A percentile compares a stretch with the other conserved stretches of the same genome.
phyloP scores from a whole-genome alignment of 2,797 vertebrate species.

The Knipowitschia caucasica region DNA sequence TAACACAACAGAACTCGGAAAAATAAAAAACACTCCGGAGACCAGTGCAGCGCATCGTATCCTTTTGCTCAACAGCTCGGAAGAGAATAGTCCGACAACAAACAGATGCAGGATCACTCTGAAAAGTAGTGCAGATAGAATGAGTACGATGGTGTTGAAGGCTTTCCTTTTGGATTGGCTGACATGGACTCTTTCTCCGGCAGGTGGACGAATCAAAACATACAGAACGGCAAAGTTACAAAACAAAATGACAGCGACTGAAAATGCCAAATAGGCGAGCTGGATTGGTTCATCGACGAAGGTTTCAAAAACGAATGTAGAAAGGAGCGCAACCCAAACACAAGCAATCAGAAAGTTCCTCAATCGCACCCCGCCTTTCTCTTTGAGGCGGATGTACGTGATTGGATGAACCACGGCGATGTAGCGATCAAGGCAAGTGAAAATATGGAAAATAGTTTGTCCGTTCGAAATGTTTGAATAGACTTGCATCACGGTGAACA shows the following conservation, averaged over 20 bases:
- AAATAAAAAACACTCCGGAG: background rate
- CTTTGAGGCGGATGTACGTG: slow-evolving; percentile 19
- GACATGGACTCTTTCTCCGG: background rate
- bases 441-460: slow-evolving; percentile 10
- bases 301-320: too few species aligned
- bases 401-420: slow-evolving; percentile 16
- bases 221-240: background rate
- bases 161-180: slow-evolving; percentile 1
- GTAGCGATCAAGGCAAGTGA: slow-evolving; percentile 23
- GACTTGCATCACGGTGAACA: background rate
- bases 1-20: background rate
- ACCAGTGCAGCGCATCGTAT: background rate
- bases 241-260: background rate
- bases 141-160: background rate
- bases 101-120: background rate
- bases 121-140: background rate
- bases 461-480: background rate
- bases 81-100: background rate
- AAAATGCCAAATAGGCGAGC: background rate
- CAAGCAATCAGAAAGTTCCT: slow-evolving; percentile 4
- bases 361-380: background rate
- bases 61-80: background rate
- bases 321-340: slow-evolving; percentile 3
- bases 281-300: background rate
- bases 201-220: background rate